A percentile compares a stretch with the other conserved stretches of the same genome.
phyloP scores from a whole-genome alignment of 2,113 vertebrate species.

The Microcebus lehilahytsara region DNA sequence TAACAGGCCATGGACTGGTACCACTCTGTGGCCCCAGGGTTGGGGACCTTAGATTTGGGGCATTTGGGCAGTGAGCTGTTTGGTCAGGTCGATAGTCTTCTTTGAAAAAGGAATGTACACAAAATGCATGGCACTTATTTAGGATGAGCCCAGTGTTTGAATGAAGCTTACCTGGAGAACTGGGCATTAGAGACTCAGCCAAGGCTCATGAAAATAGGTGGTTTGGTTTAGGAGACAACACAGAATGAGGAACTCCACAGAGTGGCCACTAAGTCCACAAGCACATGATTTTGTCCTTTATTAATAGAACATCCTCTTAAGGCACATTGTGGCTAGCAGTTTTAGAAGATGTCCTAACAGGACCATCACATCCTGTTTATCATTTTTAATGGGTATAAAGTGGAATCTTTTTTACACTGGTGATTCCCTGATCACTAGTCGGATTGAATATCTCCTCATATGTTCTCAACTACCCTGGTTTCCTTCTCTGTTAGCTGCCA shows the following conservation, averaged over 20 bases:
- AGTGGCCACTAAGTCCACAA: background rate
- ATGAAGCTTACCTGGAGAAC: background rate
- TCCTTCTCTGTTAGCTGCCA: background rate
- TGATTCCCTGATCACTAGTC: background rate
- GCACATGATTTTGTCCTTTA: background rate
- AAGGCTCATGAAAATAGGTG: background rate
- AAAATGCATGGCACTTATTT: too few relatives aligned
- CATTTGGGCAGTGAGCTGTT: background rate
- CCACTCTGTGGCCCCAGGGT: too few relatives aligned
- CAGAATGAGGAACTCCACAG: background rate
- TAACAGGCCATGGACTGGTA: too few relatives aligned
- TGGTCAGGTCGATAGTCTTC: background rate
- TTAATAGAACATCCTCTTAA: background rate
- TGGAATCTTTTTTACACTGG: background rate
- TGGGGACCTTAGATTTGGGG: too few relatives aligned
- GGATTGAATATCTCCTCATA: background rate
- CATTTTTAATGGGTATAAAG: background rate
- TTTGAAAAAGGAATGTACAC: background rate
- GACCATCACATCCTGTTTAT: too few relatives aligned
- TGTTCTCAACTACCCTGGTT: background rate
- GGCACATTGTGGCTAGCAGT: background rate
- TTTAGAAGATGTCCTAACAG: background rate
- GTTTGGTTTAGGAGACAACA: background rate
- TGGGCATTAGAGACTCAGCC: background rate
- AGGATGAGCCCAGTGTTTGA: background rate